phyloP scores from a whole-genome alignment of 2,113 vertebrate species.

The Paralichthys olivaceus region DNA sequence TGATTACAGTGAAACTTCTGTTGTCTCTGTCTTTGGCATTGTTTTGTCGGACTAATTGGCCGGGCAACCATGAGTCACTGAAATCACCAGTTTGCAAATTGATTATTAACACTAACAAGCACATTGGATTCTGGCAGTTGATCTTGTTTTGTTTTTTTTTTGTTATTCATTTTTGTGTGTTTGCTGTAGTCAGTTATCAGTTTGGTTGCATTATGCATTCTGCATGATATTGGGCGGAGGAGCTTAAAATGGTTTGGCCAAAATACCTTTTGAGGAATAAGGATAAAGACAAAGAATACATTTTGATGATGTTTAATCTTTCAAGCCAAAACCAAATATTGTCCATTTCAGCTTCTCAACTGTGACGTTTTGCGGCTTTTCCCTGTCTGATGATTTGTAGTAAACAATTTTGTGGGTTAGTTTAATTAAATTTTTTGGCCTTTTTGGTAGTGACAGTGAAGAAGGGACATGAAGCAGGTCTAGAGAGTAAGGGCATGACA shows the following conservation, averaged over 20 bases:
- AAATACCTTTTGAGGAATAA: not conserved
- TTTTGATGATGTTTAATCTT: too few species aligned
- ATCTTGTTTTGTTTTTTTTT: not conserved
- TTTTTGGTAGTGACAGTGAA: too few species aligned
- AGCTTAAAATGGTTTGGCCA: not conserved
- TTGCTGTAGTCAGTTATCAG: not conserved
- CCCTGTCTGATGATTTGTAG: too few species aligned
- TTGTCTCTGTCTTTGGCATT: constrained; percentile 31
- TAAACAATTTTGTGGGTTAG: too few species aligned
- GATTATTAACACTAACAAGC: constrained; percentile 32
- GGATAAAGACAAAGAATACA: too few species aligned
- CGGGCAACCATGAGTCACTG: constrained; percentile 11
- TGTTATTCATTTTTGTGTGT: not conserved
- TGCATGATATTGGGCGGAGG: not conserved
- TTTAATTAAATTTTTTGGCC: too few species aligned
- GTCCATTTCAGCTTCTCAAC: too few species aligned
- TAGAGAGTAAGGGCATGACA: not conserved
- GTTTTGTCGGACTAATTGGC: constrained; percentile 8
- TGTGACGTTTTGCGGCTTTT: too few species aligned
- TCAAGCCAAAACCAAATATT: too few species aligned
- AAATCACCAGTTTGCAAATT: constrained; percentile 41
- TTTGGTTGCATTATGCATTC: not conserved
- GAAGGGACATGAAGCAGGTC: too few species aligned
- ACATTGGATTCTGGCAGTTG: constrained; percentile 21
- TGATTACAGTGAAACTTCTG: not conserved